phyloP scores from a whole-genome alignment of 1,140 invertebrate species.

The Platyura marginata region DNA sequence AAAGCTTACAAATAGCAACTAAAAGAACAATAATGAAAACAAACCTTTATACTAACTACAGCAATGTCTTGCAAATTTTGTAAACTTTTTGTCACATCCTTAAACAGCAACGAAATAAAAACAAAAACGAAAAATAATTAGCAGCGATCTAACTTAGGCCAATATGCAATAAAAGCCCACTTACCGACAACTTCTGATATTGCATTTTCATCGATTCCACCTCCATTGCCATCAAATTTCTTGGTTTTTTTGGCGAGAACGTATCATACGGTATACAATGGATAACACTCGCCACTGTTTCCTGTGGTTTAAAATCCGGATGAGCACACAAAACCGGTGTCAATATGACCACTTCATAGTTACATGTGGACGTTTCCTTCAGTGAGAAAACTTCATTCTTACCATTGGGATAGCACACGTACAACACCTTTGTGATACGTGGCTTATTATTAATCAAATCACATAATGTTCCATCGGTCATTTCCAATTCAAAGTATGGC shows the following conservation, averaged over 20 bases:
- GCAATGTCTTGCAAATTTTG: too few relatives aligned
- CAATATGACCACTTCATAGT: slow-evolving; percentile 80
- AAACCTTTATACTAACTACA: slow-evolving; percentile 32
- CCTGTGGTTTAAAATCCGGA: slow-evolving; percentile 72
- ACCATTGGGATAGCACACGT: slow-evolving; percentile 69
- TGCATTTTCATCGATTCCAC: slow-evolving; percentile 47
- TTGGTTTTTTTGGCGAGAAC: slow-evolving; percentile 48
- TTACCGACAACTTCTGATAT: slow-evolving; percentile 31
- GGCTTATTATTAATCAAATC: slow-evolving; percentile 65
- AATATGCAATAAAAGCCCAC: background rate
- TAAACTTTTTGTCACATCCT: slow-evolving; percentile 4
- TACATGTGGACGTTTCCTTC: slow-evolving; percentile 84
- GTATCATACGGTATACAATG: slow-evolving; percentile 53
- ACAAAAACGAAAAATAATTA: background rate
- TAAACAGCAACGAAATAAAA: background rate
- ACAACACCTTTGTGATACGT: slow-evolving; percentile 57
- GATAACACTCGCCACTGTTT: slow-evolving; percentile 62
- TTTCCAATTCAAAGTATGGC: slow-evolving; percentile 65
- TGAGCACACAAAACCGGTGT: slow-evolving; percentile 72
- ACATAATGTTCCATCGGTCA: slow-evolving; percentile 72
- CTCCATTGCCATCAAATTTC: slow-evolving; percentile 49
- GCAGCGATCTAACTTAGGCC: slow-evolving; percentile 1
- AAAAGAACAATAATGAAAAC: slow-evolving; percentile 5
- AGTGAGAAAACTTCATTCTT: slow-evolving; percentile 84
- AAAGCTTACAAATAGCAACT: slow-evolving; percentile 5